These are phyloP conservation scores for Aphelenchoides besseyi DNA, from an alignment of 1,140 invertebrate species.

Conservation along the genomic window DNA sequence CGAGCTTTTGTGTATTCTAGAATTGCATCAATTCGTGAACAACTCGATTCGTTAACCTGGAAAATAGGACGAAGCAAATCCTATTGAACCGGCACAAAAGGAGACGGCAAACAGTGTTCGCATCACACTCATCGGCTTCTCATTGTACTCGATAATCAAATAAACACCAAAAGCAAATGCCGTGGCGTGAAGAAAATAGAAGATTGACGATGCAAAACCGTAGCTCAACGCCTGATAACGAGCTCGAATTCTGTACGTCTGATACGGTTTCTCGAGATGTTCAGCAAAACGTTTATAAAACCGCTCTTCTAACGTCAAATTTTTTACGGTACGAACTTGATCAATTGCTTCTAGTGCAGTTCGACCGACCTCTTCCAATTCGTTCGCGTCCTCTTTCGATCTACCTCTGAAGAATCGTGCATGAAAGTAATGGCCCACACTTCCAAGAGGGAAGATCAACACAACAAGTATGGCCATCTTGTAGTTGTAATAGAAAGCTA, in stretches of 20 bases:
- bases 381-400: slow-evolving; percentile 63
- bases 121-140: slow-evolving; percentile 59
- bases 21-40: no score
- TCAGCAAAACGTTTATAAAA: slow-evolving; percentile 45
- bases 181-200: slow-evolving; percentile 66
- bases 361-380: slow-evolving; percentile 65
- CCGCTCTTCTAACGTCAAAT: slow-evolving; percentile 42
- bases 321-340: slow-evolving; percentile 54
- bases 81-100: slow-evolving; percentile 53
- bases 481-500: slow-evolving; percentile 65
- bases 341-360: slow-evolving; percentile 55
- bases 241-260: slow-evolving; percentile 1
- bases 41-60: no score
- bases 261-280: slow-evolving; percentile 28
- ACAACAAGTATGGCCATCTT: slow-evolving; percentile 60
- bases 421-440: slow-evolving; percentile 50
- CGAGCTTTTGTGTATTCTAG: slow-evolving; percentile 65
- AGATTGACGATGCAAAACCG: slow-evolving; percentile 63
- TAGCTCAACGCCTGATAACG: slow-evolving; percentile 46
- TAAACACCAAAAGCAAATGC: slow-evolving; percentile 66
- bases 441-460: slow-evolving; percentile 63
- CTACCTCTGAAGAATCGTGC: slow-evolving; percentile 32
- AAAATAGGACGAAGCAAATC: slow-evolving; percentile 63
- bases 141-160: slow-evolving; percentile 57
- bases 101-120: slow-evolving; percentile 56